phyloP scores from a whole-genome alignment of 2,888 invertebrate species.

The Acanthosepion esculentum region DNA sequence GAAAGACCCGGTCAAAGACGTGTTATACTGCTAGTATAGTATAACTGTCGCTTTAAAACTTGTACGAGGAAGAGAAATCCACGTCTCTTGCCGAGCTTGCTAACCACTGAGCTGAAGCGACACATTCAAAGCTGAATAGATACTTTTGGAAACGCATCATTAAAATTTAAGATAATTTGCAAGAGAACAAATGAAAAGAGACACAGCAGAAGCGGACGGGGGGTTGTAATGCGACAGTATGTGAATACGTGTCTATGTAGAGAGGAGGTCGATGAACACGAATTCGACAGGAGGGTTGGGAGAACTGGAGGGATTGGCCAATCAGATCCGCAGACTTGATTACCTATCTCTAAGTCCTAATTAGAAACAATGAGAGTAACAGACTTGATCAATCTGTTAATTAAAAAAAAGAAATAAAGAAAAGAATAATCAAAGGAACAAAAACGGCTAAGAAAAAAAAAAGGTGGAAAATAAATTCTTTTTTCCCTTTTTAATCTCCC shows the following conservation, averaged over 20 bases:
- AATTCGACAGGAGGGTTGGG: neutral
- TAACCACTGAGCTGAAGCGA: neutral
- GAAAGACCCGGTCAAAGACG: no score
- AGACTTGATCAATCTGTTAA: constrained; percentile 10
- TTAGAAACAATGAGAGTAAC: neutral
- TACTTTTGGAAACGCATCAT: neutral
- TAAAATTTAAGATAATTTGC: neutral
- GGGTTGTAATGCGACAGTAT: no score
- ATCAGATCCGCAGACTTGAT: constrained; percentile 1
- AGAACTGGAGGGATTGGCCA: neutral
- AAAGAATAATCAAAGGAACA: no score
- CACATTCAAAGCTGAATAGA: neutral
- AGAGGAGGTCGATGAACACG: neutral
- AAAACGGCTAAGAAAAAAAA: no score
- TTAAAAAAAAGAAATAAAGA: neutral
- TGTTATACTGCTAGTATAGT: no score
- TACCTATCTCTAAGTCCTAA: constrained; percentile 6
- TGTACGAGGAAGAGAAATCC: no score
- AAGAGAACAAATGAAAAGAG: neutral
- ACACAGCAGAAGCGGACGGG: neutral
- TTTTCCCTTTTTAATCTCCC: neutral
- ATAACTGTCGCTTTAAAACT: no score
- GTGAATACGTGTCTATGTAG: neutral
- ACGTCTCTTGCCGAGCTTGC: no score
- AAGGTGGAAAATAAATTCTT: neutral